Conservation (phyloP, 1,140 invertebrate genomes). For the Magallana ariakensis region DNA sequence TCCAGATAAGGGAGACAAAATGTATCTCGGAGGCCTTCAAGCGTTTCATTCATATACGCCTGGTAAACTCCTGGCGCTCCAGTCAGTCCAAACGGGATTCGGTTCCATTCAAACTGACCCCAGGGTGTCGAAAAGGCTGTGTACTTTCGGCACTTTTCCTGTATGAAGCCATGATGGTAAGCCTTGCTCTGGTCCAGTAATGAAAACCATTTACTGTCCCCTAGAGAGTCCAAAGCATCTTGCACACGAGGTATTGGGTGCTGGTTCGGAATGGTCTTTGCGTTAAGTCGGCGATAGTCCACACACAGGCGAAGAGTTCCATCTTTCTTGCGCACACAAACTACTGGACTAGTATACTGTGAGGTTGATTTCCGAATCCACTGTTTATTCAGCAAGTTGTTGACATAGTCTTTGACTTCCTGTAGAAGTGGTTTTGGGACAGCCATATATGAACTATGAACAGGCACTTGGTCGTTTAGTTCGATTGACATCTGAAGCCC, state of each 20-base stretch:
- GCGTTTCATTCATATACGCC: constrained; percentile 50
- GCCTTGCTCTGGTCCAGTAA: constrained; percentile 61
- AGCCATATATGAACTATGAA: constrained; percentile 46
- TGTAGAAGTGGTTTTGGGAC: constrained; percentile 57
- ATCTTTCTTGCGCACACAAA: constrained; percentile 58
- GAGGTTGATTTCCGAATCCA: constrained; percentile 46
- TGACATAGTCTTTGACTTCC: constrained; percentile 60
- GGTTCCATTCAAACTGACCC: constrained; percentile 53
- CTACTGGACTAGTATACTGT: constrained; percentile 54
- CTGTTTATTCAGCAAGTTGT: constrained; percentile 38
- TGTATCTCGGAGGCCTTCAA: constrained; percentile 31
- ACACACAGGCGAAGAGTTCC: constrained; percentile 58
- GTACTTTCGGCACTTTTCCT: constrained; percentile 45
- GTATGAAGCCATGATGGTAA: constrained; percentile 52
- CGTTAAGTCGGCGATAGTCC: constrained; percentile 58
- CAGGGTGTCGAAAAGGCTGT: constrained; percentile 43
- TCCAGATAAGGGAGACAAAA: constrained; percentile 58
- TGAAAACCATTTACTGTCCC: constrained; percentile 40
- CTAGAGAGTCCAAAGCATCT: constrained; percentile 42
- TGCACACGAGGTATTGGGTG: constrained; percentile 50
- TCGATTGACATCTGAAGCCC: constrained; percentile 50
- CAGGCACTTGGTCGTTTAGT: constrained; percentile 49
- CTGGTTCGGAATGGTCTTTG: constrained; percentile 42
- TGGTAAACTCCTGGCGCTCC: constrained; percentile 59
- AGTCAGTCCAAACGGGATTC: constrained; percentile 59